A percentile compares a stretch with the other conserved stretches of the same genome.
Conservation (phyloP, 2,888 invertebrate genomes). For the Caenorhabditis macrosperma region DNA sequence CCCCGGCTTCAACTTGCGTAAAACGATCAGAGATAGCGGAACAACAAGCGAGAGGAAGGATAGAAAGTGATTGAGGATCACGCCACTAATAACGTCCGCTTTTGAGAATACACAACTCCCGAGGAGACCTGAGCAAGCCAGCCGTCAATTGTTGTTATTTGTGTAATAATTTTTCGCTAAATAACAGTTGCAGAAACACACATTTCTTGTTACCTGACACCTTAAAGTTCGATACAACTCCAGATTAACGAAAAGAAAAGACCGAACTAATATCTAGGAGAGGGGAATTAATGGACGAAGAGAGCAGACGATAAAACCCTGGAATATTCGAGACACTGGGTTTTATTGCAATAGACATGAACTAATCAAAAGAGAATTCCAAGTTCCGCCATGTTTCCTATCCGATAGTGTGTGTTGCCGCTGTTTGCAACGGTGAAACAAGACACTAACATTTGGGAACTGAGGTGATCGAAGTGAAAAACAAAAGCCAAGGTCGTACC, state of each 20-base stretch:
- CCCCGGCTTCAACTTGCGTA: constrained; percentile 45
- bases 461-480: constrained; percentile 16
- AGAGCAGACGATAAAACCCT: not conserved
- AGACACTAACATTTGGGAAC: constrained; percentile 28
- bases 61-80: constrained; percentile 51
- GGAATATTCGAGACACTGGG: not conserved
- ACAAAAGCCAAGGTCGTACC: constrained; percentile 39
- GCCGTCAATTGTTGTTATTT: constrained; percentile 8
- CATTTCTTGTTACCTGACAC: constrained; percentile 16
- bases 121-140: constrained; percentile 13
- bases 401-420: not conserved
- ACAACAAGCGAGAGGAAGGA: constrained; percentile 31
- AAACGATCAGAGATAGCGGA: constrained; percentile 48
- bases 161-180: constrained; percentile 35
- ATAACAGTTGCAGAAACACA: constrained; percentile 38
- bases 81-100: constrained; percentile 55
- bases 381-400: not conserved
- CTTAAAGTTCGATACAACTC: too few species aligned
- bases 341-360: not conserved
- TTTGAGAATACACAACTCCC: constrained; percentile 49
- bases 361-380: not conserved
- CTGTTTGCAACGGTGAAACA: constrained; percentile 9
- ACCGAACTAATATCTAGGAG: too few species aligned
- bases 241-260: not conserved
- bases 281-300: not conserved